These are phyloP conservation scores for Spisula subtruncata DNA, from an alignment of 2,888 invertebrate genomes.

Conservation along the genomic window DNA sequence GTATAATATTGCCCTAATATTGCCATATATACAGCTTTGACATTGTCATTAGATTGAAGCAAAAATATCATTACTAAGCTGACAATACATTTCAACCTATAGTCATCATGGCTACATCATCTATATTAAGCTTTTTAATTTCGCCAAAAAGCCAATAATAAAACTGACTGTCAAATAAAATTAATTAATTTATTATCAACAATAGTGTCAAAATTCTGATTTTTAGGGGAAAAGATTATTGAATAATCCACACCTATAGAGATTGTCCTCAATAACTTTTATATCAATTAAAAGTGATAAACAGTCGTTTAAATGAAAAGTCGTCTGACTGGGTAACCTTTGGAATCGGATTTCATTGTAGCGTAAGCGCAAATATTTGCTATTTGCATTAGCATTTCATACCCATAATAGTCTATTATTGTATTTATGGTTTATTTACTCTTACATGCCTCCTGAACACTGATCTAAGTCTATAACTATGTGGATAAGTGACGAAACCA, in stretches of 20 bases:
- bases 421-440: conserved; percentile 18
- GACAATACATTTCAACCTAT: not conserved
- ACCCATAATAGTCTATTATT: not conserved
- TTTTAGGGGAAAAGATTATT: not conserved
- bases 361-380: not conserved
- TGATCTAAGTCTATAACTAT: conserved; percentile 5
- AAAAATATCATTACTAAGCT: conserved; percentile 6
- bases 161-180: not conserved
- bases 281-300: conserved; percentile 11
- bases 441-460: not conserved
- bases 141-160: not conserved
- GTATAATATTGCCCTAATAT: not conserved
- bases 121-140: conserved; percentile 18
- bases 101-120: conserved; percentile 12
- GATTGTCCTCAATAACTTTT: conserved; percentile 7
- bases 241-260: not conserved
- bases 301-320: not conserved
- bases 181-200: not conserved
- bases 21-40: not conserved
- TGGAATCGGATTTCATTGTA: not conserved
- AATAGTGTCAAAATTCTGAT: conserved; percentile 5
- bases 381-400: conserved; percentile 10
- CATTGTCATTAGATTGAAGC: conserved; percentile 18
- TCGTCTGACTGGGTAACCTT: not conserved
- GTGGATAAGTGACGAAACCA: conserved; percentile 28